Percentiles rank a stretch among this genome's conserved stretches.
These are phyloP conservation scores for Noctua janthina DNA, from an alignment of 2,888 invertebrate species.

Conservation along the genomic window DNA sequence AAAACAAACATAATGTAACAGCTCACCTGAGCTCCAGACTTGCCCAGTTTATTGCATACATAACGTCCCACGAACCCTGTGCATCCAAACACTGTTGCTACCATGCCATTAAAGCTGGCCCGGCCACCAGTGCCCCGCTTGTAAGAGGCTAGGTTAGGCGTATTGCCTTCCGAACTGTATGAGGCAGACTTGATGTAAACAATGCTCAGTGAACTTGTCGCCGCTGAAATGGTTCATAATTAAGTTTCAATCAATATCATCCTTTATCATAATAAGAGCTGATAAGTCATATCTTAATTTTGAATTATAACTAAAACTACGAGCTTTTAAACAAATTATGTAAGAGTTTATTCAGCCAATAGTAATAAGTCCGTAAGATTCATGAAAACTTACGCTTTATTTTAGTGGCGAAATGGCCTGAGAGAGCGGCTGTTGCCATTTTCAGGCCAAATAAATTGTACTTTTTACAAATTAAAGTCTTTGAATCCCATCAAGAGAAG, in stretches of 20 bases:
- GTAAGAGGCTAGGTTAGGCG: conserved; percentile 92
- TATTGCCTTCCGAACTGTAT: conserved; percentile 89
- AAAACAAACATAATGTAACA: conserved; percentile 12
- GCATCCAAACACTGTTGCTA: conserved; percentile 99
- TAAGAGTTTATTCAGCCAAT: conserved; percentile 75
- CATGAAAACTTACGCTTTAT: conserved; percentile 80
- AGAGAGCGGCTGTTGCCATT: conserved; percentile 86
- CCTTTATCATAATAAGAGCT: conserved; percentile 13
- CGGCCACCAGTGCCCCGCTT: conserved; percentile 97
- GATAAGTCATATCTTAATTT: conserved; percentile 32
- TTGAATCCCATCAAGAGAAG: conserved; percentile 58
- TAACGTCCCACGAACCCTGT: conserved; percentile 97
- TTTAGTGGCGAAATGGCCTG: conserved; percentile 82
- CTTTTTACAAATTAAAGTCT: conserved; percentile 47
- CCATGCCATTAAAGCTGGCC: conserved; percentile 98
- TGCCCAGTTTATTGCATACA: conserved; percentile 97
- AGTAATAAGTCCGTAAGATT: conserved; percentile 21
- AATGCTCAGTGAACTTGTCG: conserved; percentile 83
- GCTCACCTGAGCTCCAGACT: conserved; percentile 94
- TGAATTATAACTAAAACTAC: conserved; percentile 27
- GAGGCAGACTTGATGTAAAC: conserved; percentile 86
- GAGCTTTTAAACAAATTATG: conserved; percentile 75
- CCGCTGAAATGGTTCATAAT: conserved; percentile 75
- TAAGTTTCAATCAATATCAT: conserved; percentile 3
- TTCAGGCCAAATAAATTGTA: conserved; percentile 72